Conservation (phyloP, 2,797 vertebrate species). For the Takifugu rubripes region DNA sequence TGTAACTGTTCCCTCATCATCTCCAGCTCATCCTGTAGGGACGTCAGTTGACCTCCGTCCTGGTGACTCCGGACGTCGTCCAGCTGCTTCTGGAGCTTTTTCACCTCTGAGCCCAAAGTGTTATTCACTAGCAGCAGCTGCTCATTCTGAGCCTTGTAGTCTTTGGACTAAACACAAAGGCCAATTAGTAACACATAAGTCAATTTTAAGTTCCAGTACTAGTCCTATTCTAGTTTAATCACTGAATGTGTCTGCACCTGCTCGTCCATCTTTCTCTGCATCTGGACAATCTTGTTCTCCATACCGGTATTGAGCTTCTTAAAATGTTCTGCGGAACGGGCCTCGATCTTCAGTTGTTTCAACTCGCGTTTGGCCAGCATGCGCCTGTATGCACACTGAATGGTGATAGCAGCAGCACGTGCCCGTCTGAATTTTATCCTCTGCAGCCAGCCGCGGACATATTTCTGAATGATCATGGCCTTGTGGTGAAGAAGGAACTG, state of each 20-base stretch:
- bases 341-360: constrained; percentile 87
- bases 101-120: constrained; percentile 74
- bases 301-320: constrained; percentile 93
- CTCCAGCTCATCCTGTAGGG: constrained; percentile 82
- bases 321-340: constrained; percentile 82
- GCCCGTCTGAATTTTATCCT: constrained; percentile 67
- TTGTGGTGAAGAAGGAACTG: constrained; percentile 90
- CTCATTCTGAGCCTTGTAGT: constrained; percentile 77
- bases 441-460: constrained; percentile 81
- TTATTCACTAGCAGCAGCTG: constrained; percentile 69
- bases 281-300: constrained; percentile 98
- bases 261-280: constrained; percentile 92
- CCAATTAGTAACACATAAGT: not conserved
- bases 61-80: constrained; percentile 62
- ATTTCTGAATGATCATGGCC: constrained; percentile 86
- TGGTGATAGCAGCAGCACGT: constrained; percentile 75
- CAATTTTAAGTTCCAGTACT: not conserved
- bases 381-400: constrained; percentile 86
- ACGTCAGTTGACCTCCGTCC: constrained; percentile 59
- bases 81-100: constrained; percentile 85
- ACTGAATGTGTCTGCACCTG: constrained; percentile 73
- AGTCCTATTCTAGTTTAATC: not conserved
- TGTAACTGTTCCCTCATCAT: constrained; percentile 78
- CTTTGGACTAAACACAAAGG: constrained; percentile 77
- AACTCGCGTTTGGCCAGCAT: constrained; percentile 77